These are phyloP conservation scores for Heliocidaris tuberculata DNA, from an alignment of 35 echinoderm and acorn worm genomes.

Conservation along the genomic window DNA sequence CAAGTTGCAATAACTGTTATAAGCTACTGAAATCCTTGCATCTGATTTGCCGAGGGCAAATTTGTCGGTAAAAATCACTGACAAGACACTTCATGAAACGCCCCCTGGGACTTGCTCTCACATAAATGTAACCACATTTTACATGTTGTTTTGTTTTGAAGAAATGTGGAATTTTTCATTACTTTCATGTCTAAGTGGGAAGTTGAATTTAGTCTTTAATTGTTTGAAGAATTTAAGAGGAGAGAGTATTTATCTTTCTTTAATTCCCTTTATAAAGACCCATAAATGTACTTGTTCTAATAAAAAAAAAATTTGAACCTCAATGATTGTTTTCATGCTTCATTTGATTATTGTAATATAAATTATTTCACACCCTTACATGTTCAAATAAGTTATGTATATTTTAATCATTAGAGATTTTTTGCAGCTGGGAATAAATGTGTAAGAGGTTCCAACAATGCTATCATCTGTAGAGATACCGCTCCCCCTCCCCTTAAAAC, in stretches of 20 bases:
- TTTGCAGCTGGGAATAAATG: too few relatives aligned
- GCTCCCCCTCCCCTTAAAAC: too few relatives aligned
- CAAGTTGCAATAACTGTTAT: too few relatives aligned
- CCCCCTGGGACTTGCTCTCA: too few relatives aligned
- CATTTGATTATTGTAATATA: neutral
- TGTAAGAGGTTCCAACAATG: too few relatives aligned
- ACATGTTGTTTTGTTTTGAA: too few relatives aligned
- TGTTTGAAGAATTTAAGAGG: neutral
- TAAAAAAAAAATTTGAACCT: neutral
- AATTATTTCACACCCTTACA: neutral
- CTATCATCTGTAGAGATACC: too few relatives aligned
- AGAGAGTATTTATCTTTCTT: neutral
- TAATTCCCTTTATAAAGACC: neutral
- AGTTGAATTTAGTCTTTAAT: neutral
- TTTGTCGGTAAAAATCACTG: too few relatives aligned
- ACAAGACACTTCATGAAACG: too few relatives aligned
- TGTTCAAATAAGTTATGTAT: neutral
- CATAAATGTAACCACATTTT: too few relatives aligned
- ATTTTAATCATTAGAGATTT: neutral
- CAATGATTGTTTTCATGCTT: neutral
- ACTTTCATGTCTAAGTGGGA: neutral
- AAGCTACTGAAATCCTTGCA: too few relatives aligned
- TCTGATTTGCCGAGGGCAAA: too few relatives aligned
- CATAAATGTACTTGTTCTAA: neutral
- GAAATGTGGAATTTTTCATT: neutral